phyloP scores from a whole-genome alignment of 2,113 vertebrate genomes.

The Aphelocoma coerulescens region DNA sequence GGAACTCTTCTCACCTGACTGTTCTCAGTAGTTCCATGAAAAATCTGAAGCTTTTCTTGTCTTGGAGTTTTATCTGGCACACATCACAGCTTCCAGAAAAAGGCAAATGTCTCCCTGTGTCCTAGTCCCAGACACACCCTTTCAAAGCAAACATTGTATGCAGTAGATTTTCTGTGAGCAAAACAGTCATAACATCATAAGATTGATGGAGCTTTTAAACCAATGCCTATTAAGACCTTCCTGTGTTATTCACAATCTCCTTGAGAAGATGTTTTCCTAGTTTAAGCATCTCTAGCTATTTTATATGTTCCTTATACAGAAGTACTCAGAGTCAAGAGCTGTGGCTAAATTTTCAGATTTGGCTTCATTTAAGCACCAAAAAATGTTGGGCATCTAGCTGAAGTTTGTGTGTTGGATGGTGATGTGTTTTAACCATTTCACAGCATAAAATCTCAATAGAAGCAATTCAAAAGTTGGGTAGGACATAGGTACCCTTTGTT shows the following conservation, averaged over 20 bases:
- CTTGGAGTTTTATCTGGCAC: neutral
- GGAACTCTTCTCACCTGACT: neutral
- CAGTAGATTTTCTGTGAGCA: neutral
- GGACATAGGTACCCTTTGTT: neutral
- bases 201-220: neutral
- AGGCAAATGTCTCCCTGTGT: neutral
- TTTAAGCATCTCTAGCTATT: neutral
- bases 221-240: neutral
- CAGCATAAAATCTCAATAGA: neutral
- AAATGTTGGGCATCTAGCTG: neutral
- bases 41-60: neutral
- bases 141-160: neutral
- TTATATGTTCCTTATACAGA: neutral
- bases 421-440: neutral
- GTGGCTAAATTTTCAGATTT: neutral
- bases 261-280: neutral
- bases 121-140: neutral
- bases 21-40: neutral
- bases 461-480: neutral
- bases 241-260: neutral
- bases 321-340: neutral
- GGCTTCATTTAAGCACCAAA: neutral
- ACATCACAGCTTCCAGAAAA: neutral
- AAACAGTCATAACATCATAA: neutral
- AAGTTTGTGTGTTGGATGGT: neutral